Conservation (phyloP, 2,113 vertebrate species). For the Nycticorax nycticorax region DNA sequence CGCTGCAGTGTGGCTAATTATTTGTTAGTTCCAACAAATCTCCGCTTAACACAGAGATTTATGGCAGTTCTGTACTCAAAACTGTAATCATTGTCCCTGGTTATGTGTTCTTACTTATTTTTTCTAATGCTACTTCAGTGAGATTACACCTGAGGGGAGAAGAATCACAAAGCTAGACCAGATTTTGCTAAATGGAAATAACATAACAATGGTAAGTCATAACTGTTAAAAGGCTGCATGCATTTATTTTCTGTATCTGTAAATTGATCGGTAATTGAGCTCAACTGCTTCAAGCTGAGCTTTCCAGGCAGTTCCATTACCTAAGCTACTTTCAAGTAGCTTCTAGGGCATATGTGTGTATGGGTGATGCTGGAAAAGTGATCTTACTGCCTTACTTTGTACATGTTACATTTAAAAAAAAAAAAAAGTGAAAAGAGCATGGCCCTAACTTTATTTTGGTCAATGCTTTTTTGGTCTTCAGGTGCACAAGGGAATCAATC, state of each 20-base stretch:
- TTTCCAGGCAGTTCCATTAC: background rate
- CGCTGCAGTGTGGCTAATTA: background rate
- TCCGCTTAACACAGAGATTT: background rate
- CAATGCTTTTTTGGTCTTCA: background rate
- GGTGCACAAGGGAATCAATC: background rate
- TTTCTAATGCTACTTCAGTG: constrained; percentile 74
- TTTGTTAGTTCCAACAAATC: background rate
- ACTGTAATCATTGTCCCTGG: background rate
- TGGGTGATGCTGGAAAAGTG: background rate
- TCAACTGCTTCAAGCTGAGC: background rate
- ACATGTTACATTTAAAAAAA: background rate
- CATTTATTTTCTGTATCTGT: background rate
- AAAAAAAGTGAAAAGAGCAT: background rate
- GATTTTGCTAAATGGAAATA: constrained; percentile 96
- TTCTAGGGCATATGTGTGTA: background rate
- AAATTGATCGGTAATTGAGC: fast-evolving
- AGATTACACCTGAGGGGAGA: constrained; percentile 95
- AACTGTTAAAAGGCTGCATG: background rate
- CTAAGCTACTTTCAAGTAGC: background rate
- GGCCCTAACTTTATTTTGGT: background rate
- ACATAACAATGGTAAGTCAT: constrained; percentile 93
- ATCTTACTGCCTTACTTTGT: background rate
- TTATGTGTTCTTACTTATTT: background rate
- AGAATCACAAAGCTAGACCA: constrained; percentile 97
- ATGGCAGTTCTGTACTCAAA: background rate